Percentiles rank a stretch among this genome's conserved stretches.
Evolutionary conservation across 2,888 invertebrate species (phyloP).

Genomic region (Scaptomyza cyrtandrae): DNA sequence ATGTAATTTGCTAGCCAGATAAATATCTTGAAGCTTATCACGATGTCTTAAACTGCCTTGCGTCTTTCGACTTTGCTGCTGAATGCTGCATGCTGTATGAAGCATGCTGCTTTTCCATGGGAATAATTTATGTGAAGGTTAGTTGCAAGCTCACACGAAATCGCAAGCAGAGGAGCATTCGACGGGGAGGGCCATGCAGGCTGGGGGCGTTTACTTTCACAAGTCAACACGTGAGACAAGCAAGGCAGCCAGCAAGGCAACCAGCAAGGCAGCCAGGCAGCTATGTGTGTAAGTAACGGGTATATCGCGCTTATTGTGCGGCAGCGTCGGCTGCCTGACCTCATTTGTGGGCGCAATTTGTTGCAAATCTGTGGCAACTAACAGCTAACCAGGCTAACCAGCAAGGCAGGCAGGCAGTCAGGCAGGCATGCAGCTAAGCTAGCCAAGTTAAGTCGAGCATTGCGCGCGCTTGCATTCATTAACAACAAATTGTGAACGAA

Average conservation of each 20-base stretch:
- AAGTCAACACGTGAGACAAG: slow-evolving; percentile 74
- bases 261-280: slow-evolving; percentile 16
- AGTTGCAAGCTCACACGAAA: slow-evolving; percentile 75
- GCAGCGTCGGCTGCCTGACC: slow-evolving; percentile 70
- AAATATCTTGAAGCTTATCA: slow-evolving; percentile 77
- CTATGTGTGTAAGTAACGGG: slow-evolving; percentile 50
- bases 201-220: slow-evolving; percentile 73
- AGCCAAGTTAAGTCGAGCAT: slow-evolving; percentile 40
- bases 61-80: slow-evolving; percentile 34
- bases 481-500: slow-evolving; percentile 76
- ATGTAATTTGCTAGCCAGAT: slow-evolving; percentile 77
- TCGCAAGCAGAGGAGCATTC: slow-evolving; percentile 38
- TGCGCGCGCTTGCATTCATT: slow-evolving; percentile 69
- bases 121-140: slow-evolving; percentile 79
- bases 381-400: slow-evolving; percentile 53
- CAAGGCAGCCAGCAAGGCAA: slow-evolving; percentile 9
- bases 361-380: slow-evolving; percentile 71
- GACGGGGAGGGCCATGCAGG: not conserved
- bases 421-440: slow-evolving; percentile 13
- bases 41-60: slow-evolving; percentile 74
- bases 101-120: slow-evolving; percentile 59
- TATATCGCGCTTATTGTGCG: slow-evolving; percentile 68
- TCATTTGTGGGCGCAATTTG: slow-evolving; percentile 77
- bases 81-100: slow-evolving; percentile 52
- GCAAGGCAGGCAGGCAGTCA: not conserved